These are phyloP conservation scores for Amblyopsis hoosieri DNA, from an alignment of 2,797 vertebrate species.

Conservation along the genomic window DNA sequence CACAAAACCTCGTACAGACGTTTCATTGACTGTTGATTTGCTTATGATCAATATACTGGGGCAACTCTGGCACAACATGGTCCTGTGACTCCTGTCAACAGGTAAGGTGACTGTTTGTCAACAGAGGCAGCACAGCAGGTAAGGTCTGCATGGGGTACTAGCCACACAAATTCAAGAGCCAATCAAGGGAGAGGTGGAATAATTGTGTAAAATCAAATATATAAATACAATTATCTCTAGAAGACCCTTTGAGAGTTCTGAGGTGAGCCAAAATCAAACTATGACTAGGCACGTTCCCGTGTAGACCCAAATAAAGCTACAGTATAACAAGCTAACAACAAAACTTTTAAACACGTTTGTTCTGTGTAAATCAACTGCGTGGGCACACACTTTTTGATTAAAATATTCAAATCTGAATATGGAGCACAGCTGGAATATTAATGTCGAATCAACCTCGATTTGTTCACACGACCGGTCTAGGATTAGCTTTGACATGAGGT, in stretches of 20 bases:
- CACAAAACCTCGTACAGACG: slow-evolving; percentile 67
- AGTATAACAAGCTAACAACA: neutral
- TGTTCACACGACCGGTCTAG: slow-evolving; percentile 48
- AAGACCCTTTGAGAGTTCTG: too few species aligned
- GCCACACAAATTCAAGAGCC: too few species aligned
- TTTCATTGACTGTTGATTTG: slow-evolving; percentile 71
- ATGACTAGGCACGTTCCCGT: too few species aligned
- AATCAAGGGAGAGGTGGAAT: slow-evolving; percentile 20
- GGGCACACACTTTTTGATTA: slow-evolving; percentile 32
- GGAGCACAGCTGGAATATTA: slow-evolving; percentile 45
- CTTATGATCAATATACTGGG: slow-evolving; percentile 66
- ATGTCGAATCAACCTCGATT: slow-evolving; percentile 48
- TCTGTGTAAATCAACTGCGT: slow-evolving; percentile 18
- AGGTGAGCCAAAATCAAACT: too few species aligned
- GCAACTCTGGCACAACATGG: slow-evolving; percentile 60
- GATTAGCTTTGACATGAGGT: neutral
- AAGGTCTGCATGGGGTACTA: slow-evolving; percentile 38
- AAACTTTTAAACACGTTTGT: slow-evolving; percentile 16
- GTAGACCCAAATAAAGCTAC: too few species aligned
- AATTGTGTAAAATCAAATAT: too few species aligned
- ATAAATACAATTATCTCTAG: too few species aligned
- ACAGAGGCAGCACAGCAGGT: slow-evolving; percentile 33
- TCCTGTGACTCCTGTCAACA: slow-evolving; percentile 48
- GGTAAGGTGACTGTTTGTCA: slow-evolving; percentile 58
- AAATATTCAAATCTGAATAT: slow-evolving; percentile 43